phyloP scores from a whole-genome alignment of 2,888 invertebrate genomes.

The Muscina levida region DNA sequence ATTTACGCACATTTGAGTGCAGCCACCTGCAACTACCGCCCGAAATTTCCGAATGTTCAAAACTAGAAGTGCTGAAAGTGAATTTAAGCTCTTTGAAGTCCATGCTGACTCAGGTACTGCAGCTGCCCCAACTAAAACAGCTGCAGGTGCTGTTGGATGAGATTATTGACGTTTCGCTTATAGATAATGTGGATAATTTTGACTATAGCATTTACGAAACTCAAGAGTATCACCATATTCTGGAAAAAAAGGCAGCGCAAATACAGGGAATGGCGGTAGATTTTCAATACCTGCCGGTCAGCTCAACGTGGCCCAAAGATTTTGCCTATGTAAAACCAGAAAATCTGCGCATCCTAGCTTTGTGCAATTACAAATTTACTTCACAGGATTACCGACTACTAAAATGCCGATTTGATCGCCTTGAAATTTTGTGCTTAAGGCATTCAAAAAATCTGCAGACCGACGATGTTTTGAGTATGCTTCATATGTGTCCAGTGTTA shows the following conservation, averaged over 20 bases:
- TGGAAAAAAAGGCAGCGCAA: conserved; percentile 68
- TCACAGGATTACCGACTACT: conserved; percentile 64
- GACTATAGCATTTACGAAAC: conserved; percentile 75
- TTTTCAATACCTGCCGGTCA: conserved; percentile 73
- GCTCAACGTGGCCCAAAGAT: conserved; percentile 60
- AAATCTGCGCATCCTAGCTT: conserved; percentile 71
- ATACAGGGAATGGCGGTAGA: conserved; percentile 73
- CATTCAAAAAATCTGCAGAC: conserved; percentile 66
- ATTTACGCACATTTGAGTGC: conserved; percentile 72
- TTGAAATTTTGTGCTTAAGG: conserved; percentile 64
- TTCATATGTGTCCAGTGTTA: conserved; percentile 70
- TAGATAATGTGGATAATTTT: conserved; percentile 70
- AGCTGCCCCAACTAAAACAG: conserved; percentile 70
- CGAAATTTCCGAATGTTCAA: conserved; percentile 69
- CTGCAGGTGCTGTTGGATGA: conserved; percentile 73
- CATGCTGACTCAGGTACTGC: conserved; percentile 69
- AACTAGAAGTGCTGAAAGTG: conserved; percentile 71
- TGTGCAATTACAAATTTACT: conserved; percentile 73
- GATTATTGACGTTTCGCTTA: conserved; percentile 65
- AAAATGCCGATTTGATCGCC: conserved; percentile 69
- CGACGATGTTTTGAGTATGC: conserved; percentile 68
- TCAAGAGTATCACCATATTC: conserved; percentile 73
- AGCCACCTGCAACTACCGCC: conserved; percentile 71
- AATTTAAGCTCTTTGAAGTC: conserved; percentile 73
- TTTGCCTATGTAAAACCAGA: conserved; percentile 54